A percentile compares a stretch with the other conserved stretches of the same genome.
These are phyloP conservation scores for Halocaridina rubra DNA, from an alignment of 2,888 invertebrate genomes.

Conservation along the genomic window DNA sequence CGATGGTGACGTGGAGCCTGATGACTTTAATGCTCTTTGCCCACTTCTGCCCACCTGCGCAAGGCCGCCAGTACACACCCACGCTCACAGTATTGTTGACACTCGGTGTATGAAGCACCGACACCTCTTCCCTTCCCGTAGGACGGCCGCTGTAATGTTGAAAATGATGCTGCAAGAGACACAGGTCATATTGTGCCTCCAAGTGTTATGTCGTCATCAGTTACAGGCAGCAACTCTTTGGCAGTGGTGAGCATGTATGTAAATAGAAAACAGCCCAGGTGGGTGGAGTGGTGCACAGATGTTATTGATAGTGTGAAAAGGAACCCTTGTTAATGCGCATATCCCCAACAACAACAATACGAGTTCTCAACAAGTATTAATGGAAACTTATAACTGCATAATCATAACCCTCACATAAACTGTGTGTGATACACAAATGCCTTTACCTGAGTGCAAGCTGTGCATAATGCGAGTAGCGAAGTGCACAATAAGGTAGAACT, in stretches of 20 bases:
- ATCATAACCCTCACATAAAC: slow-evolving; percentile 43
- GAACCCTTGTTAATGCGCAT: slow-evolving; percentile 43
- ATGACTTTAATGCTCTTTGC: background rate
- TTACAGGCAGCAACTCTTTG: background rate
- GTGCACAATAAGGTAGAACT: slow-evolving; percentile 35
- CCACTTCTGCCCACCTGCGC: slow-evolving; percentile 13
- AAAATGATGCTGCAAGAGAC: background rate
- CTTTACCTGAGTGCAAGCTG: slow-evolving; percentile 48
- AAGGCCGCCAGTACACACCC: slow-evolving; percentile 49
- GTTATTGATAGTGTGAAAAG: slow-evolving; percentile 1
- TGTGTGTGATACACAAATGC: slow-evolving; percentile 58
- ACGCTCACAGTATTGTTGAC: slow-evolving; percentile 55
- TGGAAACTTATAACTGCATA: slow-evolving; percentile 50
- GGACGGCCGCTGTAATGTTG: slow-evolving; percentile 13
- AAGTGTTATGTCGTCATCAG: too few relatives aligned
- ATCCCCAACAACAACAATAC: slow-evolving; percentile 41
- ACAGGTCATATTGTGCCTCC: too few relatives aligned
- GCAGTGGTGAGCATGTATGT: slow-evolving; percentile 1
- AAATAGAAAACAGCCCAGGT: background rate
- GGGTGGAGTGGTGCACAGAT: slow-evolving; percentile 22
- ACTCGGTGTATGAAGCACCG: slow-evolving; percentile 55
- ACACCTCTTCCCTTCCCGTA: slow-evolving; percentile 34
- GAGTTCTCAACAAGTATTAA: slow-evolving; percentile 47
- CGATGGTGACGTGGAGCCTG: slow-evolving; percentile 32
- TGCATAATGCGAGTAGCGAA: slow-evolving; percentile 48